phyloP scores from a whole-genome alignment of 2,797 vertebrate genomes.

The Sylvilagus floridanus region DNA sequence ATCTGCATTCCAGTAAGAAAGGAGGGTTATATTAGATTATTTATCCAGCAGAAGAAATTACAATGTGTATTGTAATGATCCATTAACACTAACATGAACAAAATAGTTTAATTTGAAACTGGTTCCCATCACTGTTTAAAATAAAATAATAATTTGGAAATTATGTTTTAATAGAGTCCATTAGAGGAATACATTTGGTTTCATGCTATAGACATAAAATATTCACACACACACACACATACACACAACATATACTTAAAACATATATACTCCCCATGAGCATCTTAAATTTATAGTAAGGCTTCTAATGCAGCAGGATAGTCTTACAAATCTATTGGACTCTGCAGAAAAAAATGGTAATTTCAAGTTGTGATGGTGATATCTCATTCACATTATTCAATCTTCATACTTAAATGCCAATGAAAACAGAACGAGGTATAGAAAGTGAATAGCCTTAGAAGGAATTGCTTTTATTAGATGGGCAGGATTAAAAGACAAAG shows the following conservation, averaged over 20 bases:
- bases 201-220: neutral
- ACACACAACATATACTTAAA: neutral
- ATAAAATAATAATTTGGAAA: neutral
- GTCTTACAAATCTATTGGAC: neutral
- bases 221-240: neutral
- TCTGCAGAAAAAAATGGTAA: neutral
- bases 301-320: neutral
- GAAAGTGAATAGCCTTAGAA: neutral
- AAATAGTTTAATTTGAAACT: neutral
- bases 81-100: neutral
- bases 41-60: neutral
- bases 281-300: neutral
- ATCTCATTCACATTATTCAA: neutral
- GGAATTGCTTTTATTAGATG: neutral
- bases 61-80: neutral
- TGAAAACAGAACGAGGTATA: neutral
- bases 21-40: neutral
- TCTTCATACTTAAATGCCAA: neutral
- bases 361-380: neutral
- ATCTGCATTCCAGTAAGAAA: neutral
- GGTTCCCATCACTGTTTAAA: neutral
- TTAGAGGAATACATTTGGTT: neutral
- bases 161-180: neutral
- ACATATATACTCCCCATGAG: neutral
- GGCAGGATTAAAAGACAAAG: neutral